Evolutionary conservation across 2,888 invertebrate species (phyloP).

Genomic region (Coelopa pilipes): DNA sequence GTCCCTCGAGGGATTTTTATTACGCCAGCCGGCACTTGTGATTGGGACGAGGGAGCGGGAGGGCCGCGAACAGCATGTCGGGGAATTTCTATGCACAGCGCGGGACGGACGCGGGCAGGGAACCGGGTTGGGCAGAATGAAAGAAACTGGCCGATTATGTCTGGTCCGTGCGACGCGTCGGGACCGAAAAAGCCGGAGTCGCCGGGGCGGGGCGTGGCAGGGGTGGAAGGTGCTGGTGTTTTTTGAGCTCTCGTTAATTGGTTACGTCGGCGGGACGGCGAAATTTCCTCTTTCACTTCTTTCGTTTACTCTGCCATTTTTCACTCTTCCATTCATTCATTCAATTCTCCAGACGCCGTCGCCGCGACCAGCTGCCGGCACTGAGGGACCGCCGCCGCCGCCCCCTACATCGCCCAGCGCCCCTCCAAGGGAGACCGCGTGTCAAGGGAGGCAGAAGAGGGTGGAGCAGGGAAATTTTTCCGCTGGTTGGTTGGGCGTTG

Average conservation of each 20-base stretch:
- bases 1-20: too few species aligned
- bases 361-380: not conserved
- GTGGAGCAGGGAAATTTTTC: not conserved
- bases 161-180: too few species aligned
- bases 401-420: too few species aligned
- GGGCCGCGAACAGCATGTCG: too few species aligned
- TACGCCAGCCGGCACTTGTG: too few species aligned
- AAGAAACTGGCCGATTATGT: too few species aligned
- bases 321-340: constrained; percentile 21
- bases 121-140: too few species aligned
- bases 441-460: not conserved
- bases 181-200: too few species aligned
- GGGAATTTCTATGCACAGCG: too few species aligned
- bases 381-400: not conserved
- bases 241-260: constrained; percentile 24
- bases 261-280: constrained; percentile 21
- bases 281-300: constrained; percentile 17
- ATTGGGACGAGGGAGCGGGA: too few species aligned
- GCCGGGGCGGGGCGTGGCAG: too few species aligned
- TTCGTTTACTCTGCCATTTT: not conserved
- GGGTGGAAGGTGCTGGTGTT: not conserved
- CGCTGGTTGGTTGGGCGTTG: not conserved
- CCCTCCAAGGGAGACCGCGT: not conserved
- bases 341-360: constrained; percentile 4
- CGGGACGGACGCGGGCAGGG: too few species aligned